A percentile compares a stretch with the other conserved stretches of the same genome.
Evolutionary conservation across 1,140 invertebrate genomes (phyloP).

Genomic region (Eupristina koningsbergeri): DNA sequence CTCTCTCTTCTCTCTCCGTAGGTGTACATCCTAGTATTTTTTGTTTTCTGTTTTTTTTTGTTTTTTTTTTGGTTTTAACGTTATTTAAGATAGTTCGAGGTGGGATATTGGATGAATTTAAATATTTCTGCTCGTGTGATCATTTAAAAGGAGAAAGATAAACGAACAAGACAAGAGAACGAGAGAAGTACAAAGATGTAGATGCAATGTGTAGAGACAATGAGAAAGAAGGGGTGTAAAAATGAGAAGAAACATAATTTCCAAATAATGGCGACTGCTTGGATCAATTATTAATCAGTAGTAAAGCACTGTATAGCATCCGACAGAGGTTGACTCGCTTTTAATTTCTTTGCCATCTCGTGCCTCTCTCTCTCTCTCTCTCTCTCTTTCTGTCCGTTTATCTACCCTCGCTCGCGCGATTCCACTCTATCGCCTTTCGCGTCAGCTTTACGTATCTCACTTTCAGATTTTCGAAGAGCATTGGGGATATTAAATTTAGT

Average conservation of each 20-base stretch:
- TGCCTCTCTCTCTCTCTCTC: neutral
- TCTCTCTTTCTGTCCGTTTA: neutral
- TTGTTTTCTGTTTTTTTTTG: neutral
- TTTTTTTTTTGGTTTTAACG: too few species aligned
- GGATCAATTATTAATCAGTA: neutral
- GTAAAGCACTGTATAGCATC: neutral
- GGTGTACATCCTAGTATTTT: too few species aligned
- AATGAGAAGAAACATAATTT: neutral
- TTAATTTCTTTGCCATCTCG: neutral
- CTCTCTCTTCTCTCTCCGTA: neutral
- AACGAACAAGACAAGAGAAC: neutral
- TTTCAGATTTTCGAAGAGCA: neutral
- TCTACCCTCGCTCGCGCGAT: neutral
- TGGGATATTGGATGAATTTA: too few species aligned
- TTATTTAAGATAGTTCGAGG: too few species aligned
- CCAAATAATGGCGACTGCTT: neutral
- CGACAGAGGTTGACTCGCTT: neutral
- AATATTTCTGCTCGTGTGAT: too few species aligned
- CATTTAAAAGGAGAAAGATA: neutral
- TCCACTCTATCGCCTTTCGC: too few species aligned
- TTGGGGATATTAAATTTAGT: too few species aligned
- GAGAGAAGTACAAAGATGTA: neutral
- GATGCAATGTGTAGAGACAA: too few species aligned
- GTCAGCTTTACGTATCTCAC: neutral
- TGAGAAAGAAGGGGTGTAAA: neutral